phyloP scores from a whole-genome alignment of 2,888 invertebrate species.

The Pachymerium ferrugineum region DNA sequence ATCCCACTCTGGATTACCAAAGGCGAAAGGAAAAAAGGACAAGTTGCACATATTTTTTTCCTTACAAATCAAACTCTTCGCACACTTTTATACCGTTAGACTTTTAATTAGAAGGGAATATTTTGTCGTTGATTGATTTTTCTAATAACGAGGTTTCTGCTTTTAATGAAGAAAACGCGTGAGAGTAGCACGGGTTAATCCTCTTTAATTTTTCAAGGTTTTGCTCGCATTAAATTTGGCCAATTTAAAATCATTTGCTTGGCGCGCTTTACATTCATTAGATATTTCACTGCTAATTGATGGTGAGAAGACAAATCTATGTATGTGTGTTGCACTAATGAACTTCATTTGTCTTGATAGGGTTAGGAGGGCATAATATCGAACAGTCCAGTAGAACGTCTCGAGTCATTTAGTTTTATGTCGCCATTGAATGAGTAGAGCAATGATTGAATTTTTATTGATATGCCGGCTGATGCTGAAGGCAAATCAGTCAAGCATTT shows the following conservation, averaged over 20 bases:
- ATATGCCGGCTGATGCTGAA: constrained; percentile 4
- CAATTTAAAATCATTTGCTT: constrained; percentile 22
- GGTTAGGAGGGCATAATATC: background rate
- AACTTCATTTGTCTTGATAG: constrained; percentile 2
- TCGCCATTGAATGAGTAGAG: constrained; percentile 22
- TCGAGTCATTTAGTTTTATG: constrained; percentile 25
- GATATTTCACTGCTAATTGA: constrained; percentile 22
- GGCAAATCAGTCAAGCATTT: too few relatives aligned
- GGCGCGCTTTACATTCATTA: constrained; percentile 27
- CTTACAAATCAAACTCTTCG: too few relatives aligned
- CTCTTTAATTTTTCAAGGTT: constrained; percentile 27
- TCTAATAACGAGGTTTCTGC: background rate
- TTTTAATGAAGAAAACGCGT: background rate
- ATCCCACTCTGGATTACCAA: constrained; percentile 14
- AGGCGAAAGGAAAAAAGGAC: background rate
- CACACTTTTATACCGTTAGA: too few relatives aligned
- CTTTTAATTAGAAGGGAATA: background rate
- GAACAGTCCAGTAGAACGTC: constrained; percentile 2
- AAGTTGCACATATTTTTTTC: too few relatives aligned
- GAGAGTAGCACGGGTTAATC: constrained; percentile 6
- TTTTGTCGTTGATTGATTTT: background rate
- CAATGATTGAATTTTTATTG: constrained; percentile 24
- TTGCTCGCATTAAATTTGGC: constrained; percentile 20
- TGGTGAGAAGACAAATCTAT: constrained; percentile 5
- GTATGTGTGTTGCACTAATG: background rate